Base-by-base conservation (phyloP, 2,797 vertebrate genomes). In the Gymnopithys bicolor region DNA sequence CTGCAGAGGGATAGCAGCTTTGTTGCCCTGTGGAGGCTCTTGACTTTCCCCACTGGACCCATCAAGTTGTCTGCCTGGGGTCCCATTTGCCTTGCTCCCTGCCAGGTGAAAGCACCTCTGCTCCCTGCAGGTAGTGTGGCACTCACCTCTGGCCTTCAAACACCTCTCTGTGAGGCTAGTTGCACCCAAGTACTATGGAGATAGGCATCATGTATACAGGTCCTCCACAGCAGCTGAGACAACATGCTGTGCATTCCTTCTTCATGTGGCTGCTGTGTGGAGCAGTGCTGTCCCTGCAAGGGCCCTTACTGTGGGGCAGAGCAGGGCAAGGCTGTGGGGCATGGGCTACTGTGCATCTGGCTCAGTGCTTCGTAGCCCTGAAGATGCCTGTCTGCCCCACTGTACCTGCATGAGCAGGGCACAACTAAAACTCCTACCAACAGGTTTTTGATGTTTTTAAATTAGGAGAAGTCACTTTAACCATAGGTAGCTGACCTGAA, bases 211-310 rank as follows among this genome's bases (percentile, higher is more conserved):
- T 2, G 15, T 11, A 7, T 4, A 27, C 11, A 67, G 24, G 30
- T 64, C 39, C 33, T 56, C 30, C 2, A 7, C 49, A 51, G 43
- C n/a, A 63, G 30, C 30, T 1, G 8, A 51, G 60, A 46, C 24
- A 58, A 48, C 0, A 1, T 0, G 0, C 46, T 37, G 46, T 33
- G 21, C 21, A 7, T 17, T 58, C 21, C 30, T 66, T 35, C 32
- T 80, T 27, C 2, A 0, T 0, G 0, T 17, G n/a, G n/a, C 37
- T 63, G 49, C 41, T 6, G 3, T 6, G n/a, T 4, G 2, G 45
- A 55, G 53, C 59, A 35, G 7, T 1, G 2, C 53, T 71, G 39
- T 15, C 12, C 41, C 15, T 71, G 33, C 32, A 46, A 63, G 19
- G 8, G 18, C 4, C 30, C 28, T 55, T 8, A 24, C 19, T 2